Conservation (phyloP, 1,140 invertebrate genomes). For the Bacillus rossius region DNA sequence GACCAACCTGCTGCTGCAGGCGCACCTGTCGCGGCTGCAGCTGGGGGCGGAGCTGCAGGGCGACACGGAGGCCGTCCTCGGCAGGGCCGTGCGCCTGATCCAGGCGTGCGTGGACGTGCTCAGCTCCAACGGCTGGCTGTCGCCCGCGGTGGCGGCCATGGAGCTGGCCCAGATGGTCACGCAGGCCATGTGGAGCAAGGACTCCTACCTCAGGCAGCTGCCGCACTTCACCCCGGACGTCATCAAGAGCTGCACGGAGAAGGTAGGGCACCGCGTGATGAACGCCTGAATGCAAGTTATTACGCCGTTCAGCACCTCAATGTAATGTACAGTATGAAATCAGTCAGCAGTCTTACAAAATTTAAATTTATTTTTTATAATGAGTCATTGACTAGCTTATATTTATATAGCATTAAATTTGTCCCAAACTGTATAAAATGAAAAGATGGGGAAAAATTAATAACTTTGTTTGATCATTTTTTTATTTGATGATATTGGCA, state of each 20-base stretch:
- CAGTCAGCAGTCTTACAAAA: too few relatives aligned
- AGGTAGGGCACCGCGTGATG: constrained; percentile 46
- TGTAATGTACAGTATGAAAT: too few relatives aligned
- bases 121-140: constrained; percentile 96
- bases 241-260: constrained; percentile 86
- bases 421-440: too few relatives aligned
- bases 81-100: constrained; percentile 85
- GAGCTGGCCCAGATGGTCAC: constrained; percentile 99
- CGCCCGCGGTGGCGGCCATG: constrained; percentile 98
- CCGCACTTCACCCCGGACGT: constrained; percentile 92
- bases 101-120: constrained; percentile 99
- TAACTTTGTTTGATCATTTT: too few relatives aligned
- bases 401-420: too few relatives aligned
- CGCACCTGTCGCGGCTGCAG: constrained; percentile 90
- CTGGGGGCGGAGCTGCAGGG: constrained; percentile 93
- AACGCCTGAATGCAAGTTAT: neutral
- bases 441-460: too few relatives aligned
- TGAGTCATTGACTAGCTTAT: too few relatives aligned
- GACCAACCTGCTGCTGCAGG: constrained; percentile 89
- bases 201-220: constrained; percentile 94
- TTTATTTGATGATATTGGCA: too few relatives aligned
- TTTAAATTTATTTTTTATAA: too few relatives aligned
- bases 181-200: constrained; percentile 99
- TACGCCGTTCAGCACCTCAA: too few relatives aligned
- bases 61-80: constrained; percentile 89